Base-by-base conservation (phyloP, 2,888 invertebrate species). In the Pammene aurita region DNA sequence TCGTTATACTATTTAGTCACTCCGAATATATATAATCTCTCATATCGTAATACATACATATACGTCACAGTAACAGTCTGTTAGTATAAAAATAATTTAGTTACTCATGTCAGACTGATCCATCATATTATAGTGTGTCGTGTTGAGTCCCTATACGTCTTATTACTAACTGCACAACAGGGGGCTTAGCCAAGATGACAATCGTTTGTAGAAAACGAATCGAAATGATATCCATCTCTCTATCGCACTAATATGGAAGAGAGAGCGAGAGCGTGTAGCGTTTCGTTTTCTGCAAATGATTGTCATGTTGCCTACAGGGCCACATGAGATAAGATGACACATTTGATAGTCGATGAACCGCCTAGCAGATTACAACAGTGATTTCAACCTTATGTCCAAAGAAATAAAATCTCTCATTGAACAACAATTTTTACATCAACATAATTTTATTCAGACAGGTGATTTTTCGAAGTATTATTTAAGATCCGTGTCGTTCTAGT, bases 331-430 rank as follows among this genome's bases (percentile, higher is more conserved):
- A 71, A 64, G 68, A 61, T 60, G 65, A 61, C 60, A 67, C 46
- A 54, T 60, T 63, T 64, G 66, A 64, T 64, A 50, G 57, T 48
- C 57, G 63, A 57, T 55, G 54, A 69, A 69, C 69, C 69, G 55
- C 11, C 50, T 57, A n/a, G 10, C 26, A 55, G 35, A 61, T 61
- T 55, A 44, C 10, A 44, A n/a, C 7, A 2, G 11, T 6, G 5
- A 34, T 54, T 34, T 34, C 18, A 44, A 7, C n/a, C 44, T 44
- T 64, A 64, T n/a, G 0, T 2, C n/a, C 13, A 42, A 16, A 11
- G 16, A 34, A 64, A 44, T 42, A 64, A 52, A 55, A 14, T 13
- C 13, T 13, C 14, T 10, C 7, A 14, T 34, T 50, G 14, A 7
- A 4, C 34, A 26, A 11, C 6, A 9, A n/a, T 11, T 16, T 0